These are phyloP conservation scores for Drosophila infuscata DNA, from an alignment of 2,888 invertebrate genomes.

Conservation along the genomic window DNA sequence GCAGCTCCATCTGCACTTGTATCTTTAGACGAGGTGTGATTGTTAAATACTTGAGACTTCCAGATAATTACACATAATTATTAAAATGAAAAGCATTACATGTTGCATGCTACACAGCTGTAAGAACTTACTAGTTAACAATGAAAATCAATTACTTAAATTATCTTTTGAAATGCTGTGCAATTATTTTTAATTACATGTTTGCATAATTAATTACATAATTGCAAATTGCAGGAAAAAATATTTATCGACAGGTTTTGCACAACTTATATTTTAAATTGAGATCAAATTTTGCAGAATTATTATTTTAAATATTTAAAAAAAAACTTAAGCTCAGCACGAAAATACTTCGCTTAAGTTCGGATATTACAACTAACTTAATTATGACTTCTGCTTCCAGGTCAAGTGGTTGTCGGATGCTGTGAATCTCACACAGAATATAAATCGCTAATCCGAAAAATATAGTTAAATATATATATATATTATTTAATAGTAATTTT, in stretches of 20 bases:
- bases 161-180: no score
- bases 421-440: background rate
- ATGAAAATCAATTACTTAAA: no score
- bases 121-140: background rate
- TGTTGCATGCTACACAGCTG: background rate
- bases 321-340: background rate
- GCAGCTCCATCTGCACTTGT: constrained; percentile 10
- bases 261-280: background rate
- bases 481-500: background rate
- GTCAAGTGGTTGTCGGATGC: background rate
- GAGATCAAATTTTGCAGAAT: background rate
- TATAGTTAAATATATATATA: background rate
- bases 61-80: background rate
- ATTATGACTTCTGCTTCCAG: background rate
- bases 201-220: background rate
- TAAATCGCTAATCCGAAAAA: background rate
- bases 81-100: background rate
- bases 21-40: constrained; percentile 27
- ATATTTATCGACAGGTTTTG: no score
- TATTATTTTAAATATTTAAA: background rate
- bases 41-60: background rate
- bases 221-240: background rate
- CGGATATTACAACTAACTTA: background rate
- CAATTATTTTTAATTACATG: background rate
- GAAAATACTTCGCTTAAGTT: background rate